These are phyloP conservation scores for Arge pagana DNA, from an alignment of 2,888 invertebrate species.

Conservation along the genomic window DNA sequence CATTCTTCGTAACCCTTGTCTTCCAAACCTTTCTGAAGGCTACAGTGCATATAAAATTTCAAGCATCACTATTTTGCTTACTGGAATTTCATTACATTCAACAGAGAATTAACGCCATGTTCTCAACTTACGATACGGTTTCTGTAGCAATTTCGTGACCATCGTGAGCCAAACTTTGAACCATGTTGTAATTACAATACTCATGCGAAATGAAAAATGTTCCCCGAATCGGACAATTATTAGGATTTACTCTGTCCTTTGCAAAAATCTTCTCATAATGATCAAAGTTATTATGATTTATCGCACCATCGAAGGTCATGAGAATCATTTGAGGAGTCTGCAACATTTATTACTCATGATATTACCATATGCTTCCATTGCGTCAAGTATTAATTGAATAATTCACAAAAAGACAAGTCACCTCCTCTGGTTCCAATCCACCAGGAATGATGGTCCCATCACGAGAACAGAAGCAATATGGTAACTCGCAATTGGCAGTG, in stretches of 20 bases:
- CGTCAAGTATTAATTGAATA: conserved; percentile 15
- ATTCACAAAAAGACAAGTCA: conserved; percentile 45
- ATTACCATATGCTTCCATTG: conserved; percentile 1
- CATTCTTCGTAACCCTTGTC: conserved; percentile 91
- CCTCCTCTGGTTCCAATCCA: conserved; percentile 79
- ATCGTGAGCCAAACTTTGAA: conserved; percentile 84
- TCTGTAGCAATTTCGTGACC: conserved; percentile 85
- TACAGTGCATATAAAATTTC: conserved; percentile 43
- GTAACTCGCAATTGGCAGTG: conserved; percentile 73
- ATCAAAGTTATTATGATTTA: conserved; percentile 89
- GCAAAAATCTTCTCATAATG: conserved; percentile 85
- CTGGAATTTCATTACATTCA: conserved; percentile 3
- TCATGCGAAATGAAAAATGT: conserved; percentile 93
- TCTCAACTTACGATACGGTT: conserved; percentile 69
- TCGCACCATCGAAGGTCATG: conserved; percentile 90
- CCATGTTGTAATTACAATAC: conserved; percentile 90
- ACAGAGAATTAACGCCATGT: background rate
- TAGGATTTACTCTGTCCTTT: conserved; percentile 81
- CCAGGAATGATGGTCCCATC: conserved; percentile 90
- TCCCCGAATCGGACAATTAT: conserved; percentile 85
- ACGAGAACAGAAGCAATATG: conserved; percentile 90
- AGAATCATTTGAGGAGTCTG: conserved; percentile 93
- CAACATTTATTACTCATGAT: conserved; percentile 39
- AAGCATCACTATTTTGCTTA: background rate
- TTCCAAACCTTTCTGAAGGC: conserved; percentile 80